Evolutionary conservation across 2,113 vertebrate genomes (phyloP), one percentile per base, ranked within the genome.

Genomic region (Columbina picui): DNA sequence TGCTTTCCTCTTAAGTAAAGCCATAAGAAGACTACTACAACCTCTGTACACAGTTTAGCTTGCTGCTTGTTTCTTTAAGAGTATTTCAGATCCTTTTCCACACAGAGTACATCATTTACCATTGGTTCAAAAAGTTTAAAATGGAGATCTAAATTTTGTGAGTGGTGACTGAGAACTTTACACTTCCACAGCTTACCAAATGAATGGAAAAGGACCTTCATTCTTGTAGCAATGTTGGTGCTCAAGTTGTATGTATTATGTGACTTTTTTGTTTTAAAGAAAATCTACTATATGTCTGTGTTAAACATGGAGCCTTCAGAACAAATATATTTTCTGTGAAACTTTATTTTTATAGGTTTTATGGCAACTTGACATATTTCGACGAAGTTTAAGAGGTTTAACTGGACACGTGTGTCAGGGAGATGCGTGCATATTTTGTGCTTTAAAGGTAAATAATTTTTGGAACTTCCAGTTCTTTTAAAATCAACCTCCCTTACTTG

Each of bases 321-420:
- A 86, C 27, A 30, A 7, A 18, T 10, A 4, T 84, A 32, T 30
- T 70, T 78, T 60, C 39, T 90, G 12, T 91, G 45, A 39, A 49
- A 50, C 34, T 89, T 67, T 85, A 53, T 93, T 84, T 84, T 96
- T 76, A 2, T 80, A 99, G 99, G 99, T 99, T 32, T 97, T 99
- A 41, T 99, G 99, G 99, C 99, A 99, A 8, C 97, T 99, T 96
- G 99, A 99, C 93, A 99, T 99, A 97, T 99, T 99, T 96, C 98
- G 99, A 78, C 98, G 99, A 60, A 99, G 99, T 97, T 98, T 99
- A 79, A 98, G 99, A 94, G 98, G 99, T 95, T 98, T 99, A 45
- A 98, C 99, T 30, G 99, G 99, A 55, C 99, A 99, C 12, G 98
- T 99, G 78, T 99, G 99, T 96, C 98, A 99, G 59, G 99, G 99